phyloP scores from a whole-genome alignment of 1,140 invertebrate genomes.

The Drosophila sucinea region DNA sequence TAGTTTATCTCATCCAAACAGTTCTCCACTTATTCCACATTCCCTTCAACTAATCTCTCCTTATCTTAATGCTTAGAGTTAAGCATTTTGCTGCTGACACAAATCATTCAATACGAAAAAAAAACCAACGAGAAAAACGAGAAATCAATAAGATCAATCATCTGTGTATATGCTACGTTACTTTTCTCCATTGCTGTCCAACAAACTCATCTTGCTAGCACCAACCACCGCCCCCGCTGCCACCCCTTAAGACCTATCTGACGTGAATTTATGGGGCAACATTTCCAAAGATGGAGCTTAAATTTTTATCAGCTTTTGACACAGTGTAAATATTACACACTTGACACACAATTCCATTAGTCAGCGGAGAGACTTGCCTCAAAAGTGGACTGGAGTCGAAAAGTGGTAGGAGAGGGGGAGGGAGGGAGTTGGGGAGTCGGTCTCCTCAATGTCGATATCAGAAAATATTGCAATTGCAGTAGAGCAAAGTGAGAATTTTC shows the following conservation, averaged over 20 bases:
- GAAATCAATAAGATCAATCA: conserved; percentile 81
- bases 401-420: background rate
- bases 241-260: conserved; percentile 29
- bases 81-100: conserved; percentile 45
- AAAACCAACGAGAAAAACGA: conserved; percentile 36
- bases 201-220: background rate
- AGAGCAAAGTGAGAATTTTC: conserved; percentile 24
- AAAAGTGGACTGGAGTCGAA: background rate
- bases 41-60: conserved; percentile 3
- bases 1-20: background rate
- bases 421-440: background rate
- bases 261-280: conserved; percentile 66
- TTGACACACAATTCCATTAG: conserved; percentile 82
- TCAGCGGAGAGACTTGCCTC: conserved; percentile 44
- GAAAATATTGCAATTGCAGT: conserved; percentile 66
- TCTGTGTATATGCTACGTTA: conserved; percentile 47
- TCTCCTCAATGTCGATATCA: conserved; percentile 69
- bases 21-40: background rate
- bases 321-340: conserved; percentile 80
- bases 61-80: conserved; percentile 1
- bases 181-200: background rate
- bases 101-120: conserved; percentile 63
- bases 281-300: conserved; percentile 63
- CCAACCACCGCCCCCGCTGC: background rate
- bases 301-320: conserved; percentile 81